Base-by-base conservation (phyloP, 2,113 vertebrate genomes). In the Bubo bubo region DNA sequence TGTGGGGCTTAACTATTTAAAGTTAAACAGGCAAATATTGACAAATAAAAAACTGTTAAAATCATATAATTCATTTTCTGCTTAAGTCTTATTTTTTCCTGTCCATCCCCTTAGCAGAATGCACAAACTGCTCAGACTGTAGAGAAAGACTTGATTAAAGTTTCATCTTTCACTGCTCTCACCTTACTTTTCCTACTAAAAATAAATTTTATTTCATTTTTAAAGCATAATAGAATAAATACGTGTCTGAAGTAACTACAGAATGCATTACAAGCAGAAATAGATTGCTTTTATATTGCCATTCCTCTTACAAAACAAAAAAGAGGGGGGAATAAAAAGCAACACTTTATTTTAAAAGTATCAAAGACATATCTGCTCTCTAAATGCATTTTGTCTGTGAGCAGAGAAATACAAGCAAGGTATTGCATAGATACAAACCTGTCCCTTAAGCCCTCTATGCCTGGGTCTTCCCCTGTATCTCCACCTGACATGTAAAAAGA, bases 11-110 rank as follows among this genome's bases (percentile, higher is more conserved):
- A 35, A 79, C 28, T 56, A 32, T 79, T 68, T 89, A 41, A 86
- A 94, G 41, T 68, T 79, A 76, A 88, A 75, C 8, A 10, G 34
- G 53, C 41, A 91, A 93, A 90, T 80, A 75, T 62, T 68, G 84
- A 84, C 75, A 95, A 97, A 73, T 95, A 95, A 90, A 67, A 76
- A 93, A 90, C 35, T 53, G 30, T 58, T 95, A 90, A 50, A 90
- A 18, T 64, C 4, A 59, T 60, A 88, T 79, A 72, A 96, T 76
- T 85, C 3, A 70, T 86, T 89, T 88, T 76, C 66, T 80, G 28
- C 8, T 62, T 82, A 30, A 16, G 11, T 52, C 10, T 68, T 35
- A 12, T 28, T 90, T 94, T 76, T 73, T 37, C 34, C 9, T 49
- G n/a, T 75, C 47, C 39, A 60, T 47, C 19, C 45, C 34, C 9